Conservation (phyloP, 2,797 vertebrate species). For the Spinibarbus caldwelli region DNA sequence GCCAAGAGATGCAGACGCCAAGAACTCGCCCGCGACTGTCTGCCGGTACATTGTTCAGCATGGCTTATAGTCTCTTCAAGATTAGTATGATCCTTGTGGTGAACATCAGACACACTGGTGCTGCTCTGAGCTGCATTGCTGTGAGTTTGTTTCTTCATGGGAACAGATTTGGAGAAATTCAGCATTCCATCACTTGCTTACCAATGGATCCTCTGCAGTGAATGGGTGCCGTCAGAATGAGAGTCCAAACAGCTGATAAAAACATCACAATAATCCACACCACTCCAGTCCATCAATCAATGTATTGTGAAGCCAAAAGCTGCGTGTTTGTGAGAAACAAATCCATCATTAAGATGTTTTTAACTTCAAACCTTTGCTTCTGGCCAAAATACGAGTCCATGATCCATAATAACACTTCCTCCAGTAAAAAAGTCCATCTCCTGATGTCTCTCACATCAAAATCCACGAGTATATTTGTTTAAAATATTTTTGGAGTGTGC, state of each 20-base stretch:
- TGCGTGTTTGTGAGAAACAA: neutral
- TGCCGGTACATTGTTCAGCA: conserved; percentile 81
- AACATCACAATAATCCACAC: neutral
- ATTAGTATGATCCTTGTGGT: conserved; percentile 10
- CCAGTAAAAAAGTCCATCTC: neutral
- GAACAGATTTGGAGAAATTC: neutral
- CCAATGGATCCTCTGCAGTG: neutral
- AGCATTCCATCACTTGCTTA: neutral
- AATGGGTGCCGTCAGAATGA: neutral
- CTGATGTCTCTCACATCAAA: neutral
- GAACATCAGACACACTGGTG: neutral
- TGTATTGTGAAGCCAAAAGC: neutral
- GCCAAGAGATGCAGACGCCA: conserved; percentile 98
- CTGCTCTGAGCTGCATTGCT: neutral
- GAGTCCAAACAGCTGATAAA: neutral
- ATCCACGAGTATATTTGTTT: no score
- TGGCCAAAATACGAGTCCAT: no score
- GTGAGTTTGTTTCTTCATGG: neutral
- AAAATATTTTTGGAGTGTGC: neutral
- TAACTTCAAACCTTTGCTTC: no score
- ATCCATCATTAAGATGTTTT: neutral
- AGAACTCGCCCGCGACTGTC: conserved; percentile 93
- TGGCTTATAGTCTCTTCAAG: neutral
- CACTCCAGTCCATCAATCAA: neutral
- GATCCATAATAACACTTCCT: neutral